These are phyloP conservation scores for Eumacrocentrus americanus DNA, from an alignment of 2,888 invertebrate species.

Conservation along the genomic window DNA sequence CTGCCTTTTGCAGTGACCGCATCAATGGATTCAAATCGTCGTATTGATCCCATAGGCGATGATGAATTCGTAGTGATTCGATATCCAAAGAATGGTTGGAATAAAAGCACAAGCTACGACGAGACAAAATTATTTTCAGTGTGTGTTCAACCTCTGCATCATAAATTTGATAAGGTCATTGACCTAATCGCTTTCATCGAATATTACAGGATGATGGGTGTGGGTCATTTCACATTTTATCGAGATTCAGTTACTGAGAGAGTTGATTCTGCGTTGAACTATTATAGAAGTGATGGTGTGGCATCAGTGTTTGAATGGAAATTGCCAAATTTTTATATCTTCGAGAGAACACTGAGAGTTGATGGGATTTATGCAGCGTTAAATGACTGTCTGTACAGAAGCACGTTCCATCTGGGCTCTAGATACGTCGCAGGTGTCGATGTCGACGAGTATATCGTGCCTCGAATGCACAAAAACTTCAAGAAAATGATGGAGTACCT, in stretches of 20 bases:
- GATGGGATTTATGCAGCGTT: conserved; percentile 55
- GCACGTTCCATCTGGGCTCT: conserved; percentile 49
- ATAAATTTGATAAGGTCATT: conserved; percentile 57
- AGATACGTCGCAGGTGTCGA: conserved; percentile 49
- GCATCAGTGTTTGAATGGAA: conserved; percentile 62
- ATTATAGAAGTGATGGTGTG: conserved; percentile 53
- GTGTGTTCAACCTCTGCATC: conserved; percentile 62
- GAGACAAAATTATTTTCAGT: conserved; percentile 36
- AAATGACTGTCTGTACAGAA: conserved; percentile 54
- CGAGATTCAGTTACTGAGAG: conserved; percentile 55
- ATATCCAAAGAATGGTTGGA: conserved; percentile 32
- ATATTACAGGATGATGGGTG: conserved; percentile 62
- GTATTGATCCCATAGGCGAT: conserved; percentile 2
- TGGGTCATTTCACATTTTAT: conserved; percentile 63
- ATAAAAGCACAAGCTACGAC: not conserved
- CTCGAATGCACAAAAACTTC: conserved; percentile 42
- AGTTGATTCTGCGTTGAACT: conserved; percentile 55
- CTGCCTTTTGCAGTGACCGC: conserved; percentile 38
- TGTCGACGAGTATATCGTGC: conserved; percentile 55
- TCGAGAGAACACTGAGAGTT: conserved; percentile 59
- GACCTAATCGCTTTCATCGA: conserved; percentile 64
- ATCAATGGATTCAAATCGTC: conserved; percentile 21
- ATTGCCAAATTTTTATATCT: conserved; percentile 41
- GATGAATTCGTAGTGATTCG: conserved; percentile 34
- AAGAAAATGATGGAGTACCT: conserved; percentile 51